Evolutionary conservation across 2,113 vertebrate genomes (phyloP), one percentile per base, ranked within the genome.

Genomic region (Hoplias malabaricus): DNA sequence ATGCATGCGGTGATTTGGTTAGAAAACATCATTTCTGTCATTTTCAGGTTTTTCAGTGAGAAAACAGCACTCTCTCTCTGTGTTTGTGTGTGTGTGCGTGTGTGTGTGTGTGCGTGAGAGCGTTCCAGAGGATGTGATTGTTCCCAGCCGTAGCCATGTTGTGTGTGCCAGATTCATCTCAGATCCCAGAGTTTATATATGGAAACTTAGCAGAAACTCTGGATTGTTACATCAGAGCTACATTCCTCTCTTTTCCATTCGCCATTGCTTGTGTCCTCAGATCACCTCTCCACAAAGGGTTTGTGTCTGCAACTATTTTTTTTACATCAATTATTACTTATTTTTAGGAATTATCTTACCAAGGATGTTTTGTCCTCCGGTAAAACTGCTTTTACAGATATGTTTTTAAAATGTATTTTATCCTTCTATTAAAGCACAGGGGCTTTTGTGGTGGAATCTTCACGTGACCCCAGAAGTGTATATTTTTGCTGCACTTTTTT

Each of bases 191-290:
- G 84, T 79, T 82, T 82, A 87, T 87, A 82, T 80, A 89, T 91
- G 90, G 92, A 91, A 92, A 92, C 89, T 92, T 87, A 53, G 48
- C n/a, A 53, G 48, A 53, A 53, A 53, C 14, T 91, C 89, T 88
- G 85, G 79, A 87, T 67, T 77, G 82, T 89, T 90, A 88, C 87
- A 86, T 91, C 90, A 93, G 81, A 80, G 82, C 75, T 21, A 66
- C 73, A 38, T 82, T 90, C 82, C 73, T 65, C 12, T 25, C 83
- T 86, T 89, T 90, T 90, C 87, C 86, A 87, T 82, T 83, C n/a
- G 87, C 29, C 27, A 23, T 77, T 87, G 80, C 87, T 80, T 82
- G 69, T 89, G 87, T 88, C 89, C 87, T 89, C 83, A 84, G 84
- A 87, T 90, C 87, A 91, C 84, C 86, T 83, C 83, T 78, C 16